A percentile compares a stretch with the other conserved stretches of the same genome.
Conservation (phyloP, 2,888 invertebrate species). For the Ormia ochracea region DNA sequence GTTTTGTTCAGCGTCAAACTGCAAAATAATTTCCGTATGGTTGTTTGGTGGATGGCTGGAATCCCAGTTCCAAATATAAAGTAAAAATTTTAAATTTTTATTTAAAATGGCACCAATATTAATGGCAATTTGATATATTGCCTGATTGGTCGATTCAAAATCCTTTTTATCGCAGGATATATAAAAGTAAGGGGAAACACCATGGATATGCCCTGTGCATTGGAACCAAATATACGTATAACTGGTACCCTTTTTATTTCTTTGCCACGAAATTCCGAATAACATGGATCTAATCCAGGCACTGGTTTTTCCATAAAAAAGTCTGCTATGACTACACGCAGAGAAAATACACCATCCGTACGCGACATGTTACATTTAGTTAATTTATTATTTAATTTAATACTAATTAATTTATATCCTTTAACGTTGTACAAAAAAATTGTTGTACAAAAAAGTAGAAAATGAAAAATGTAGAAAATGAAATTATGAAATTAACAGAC, state of each 20-base stretch:
- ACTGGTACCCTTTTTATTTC: conserved; percentile 92
- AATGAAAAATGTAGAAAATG: too few species aligned
- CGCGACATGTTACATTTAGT: conserved; percentile 34
- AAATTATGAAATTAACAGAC: too few species aligned
- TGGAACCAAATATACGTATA: conserved; percentile 92
- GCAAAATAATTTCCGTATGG: background rate
- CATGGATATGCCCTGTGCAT: conserved; percentile 95
- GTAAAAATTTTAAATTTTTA: too few species aligned
- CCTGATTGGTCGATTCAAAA: conserved; percentile 78
- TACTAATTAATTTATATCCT: too few species aligned
- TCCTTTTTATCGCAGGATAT: conserved; percentile 86
- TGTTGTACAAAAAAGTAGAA: too few species aligned
- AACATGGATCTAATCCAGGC: conserved; percentile 87
- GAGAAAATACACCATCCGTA: conserved; percentile 77
- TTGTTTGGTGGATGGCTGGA: too few species aligned
- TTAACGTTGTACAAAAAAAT: too few species aligned
- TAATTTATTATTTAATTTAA: too few species aligned
- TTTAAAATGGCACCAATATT: too few species aligned
- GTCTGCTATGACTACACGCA: conserved; percentile 90
- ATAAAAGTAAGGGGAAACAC: conserved; percentile 96
- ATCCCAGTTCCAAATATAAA: too few species aligned
- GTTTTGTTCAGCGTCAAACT: background rate
- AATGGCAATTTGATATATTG: conserved; percentile 84
- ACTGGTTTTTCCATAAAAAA: conserved; percentile 88
- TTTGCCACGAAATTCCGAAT: conserved; percentile 89